phyloP scores from a whole-genome alignment of 2,113 vertebrate species.

The Hemichromis elongatus region DNA sequence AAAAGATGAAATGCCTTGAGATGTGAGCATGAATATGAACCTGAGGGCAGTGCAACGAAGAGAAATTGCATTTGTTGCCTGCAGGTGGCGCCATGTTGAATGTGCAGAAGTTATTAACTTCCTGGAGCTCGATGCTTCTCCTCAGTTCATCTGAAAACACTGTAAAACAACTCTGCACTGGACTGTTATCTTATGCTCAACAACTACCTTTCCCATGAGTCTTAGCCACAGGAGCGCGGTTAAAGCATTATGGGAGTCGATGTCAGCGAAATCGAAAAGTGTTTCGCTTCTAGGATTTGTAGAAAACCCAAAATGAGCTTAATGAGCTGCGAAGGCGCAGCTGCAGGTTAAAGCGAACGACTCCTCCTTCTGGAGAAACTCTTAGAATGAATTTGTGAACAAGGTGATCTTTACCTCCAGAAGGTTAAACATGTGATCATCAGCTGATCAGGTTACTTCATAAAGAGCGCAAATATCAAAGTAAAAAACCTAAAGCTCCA shows the following conservation, averaged over 20 bases:
- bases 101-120: neutral
- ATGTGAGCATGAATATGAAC: neutral
- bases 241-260: fast-evolving
- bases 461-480: neutral
- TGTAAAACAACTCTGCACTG: neutral
- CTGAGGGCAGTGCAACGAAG: neutral
- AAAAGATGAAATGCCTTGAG: fast-evolving
- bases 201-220: neutral
- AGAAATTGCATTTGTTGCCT: neutral
- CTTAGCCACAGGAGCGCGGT: neutral
- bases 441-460: neutral
- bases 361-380: neutral
- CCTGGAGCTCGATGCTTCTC: neutral
- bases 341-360: neutral
- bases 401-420: fast-evolving
- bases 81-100: neutral
- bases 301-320: neutral
- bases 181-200: neutral
- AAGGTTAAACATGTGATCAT: fast-evolving
- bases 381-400: neutral
- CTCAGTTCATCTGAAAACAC: neutral
- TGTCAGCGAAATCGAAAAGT: neutral
- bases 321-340: neutral
- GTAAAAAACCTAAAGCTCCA: fast-evolving
- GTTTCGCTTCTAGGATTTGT: neutral